Evolutionary conservation across 2,888 invertebrate species (phyloP).

Genomic region (Elmis aenea): DNA sequence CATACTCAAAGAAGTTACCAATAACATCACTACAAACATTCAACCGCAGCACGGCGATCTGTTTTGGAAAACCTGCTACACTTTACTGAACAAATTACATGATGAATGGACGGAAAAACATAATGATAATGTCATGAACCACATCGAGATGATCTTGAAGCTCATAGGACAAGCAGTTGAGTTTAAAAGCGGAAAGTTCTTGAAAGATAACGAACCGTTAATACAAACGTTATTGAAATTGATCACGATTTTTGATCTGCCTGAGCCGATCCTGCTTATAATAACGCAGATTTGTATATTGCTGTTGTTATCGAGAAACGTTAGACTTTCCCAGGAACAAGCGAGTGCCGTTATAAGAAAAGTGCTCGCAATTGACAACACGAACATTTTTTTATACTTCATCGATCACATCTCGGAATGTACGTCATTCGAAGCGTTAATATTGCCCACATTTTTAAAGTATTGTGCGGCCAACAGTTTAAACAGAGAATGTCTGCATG

Average conservation of each 20-base stretch:
- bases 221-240: slow-evolving; percentile 55
- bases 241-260: slow-evolving; percentile 45
- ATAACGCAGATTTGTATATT: slow-evolving; percentile 55
- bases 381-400: slow-evolving; percentile 57
- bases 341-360: slow-evolving; percentile 64
- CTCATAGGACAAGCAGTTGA: slow-evolving; percentile 59
- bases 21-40: slow-evolving; percentile 59
- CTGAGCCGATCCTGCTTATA: slow-evolving; percentile 49
- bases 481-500: slow-evolving; percentile 52
- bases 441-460: slow-evolving; percentile 63
- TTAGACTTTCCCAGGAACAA: slow-evolving; percentile 67
- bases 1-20: slow-evolving; percentile 61
- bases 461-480: slow-evolving; percentile 54
- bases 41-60: slow-evolving; percentile 58
- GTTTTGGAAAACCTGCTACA: slow-evolving; percentile 59
- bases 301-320: slow-evolving; percentile 56
- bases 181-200: slow-evolving; percentile 59
- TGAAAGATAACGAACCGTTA: slow-evolving; percentile 57
- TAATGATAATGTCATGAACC: slow-evolving; percentile 19
- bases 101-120: slow-evolving; percentile 9
- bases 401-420: slow-evolving; percentile 62
- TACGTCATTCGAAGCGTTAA: slow-evolving; percentile 66
- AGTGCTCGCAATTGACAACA: slow-evolving; percentile 54
- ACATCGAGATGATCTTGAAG: slow-evolving; percentile 49
- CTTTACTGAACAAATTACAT: slow-evolving; percentile 38